These are phyloP conservation scores for Anabas testudineus DNA, from an alignment of 2,797 vertebrate species.

Conservation along the genomic window DNA sequence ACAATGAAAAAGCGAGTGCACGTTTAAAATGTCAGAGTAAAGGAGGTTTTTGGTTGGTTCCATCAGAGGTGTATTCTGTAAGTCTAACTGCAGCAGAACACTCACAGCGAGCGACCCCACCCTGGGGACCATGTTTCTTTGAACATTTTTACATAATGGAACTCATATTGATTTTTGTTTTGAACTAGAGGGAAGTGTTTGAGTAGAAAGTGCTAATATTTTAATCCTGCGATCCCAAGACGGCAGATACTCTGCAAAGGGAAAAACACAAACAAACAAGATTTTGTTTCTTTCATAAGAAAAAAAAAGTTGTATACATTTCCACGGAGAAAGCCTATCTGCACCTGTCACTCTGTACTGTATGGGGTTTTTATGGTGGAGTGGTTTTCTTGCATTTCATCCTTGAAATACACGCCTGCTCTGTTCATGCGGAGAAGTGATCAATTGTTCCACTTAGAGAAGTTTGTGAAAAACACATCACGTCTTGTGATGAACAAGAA, in stretches of 20 bases:
- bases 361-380: slow-evolving; percentile 1
- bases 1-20: slow-evolving; percentile 18
- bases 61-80: slow-evolving; percentile 33
- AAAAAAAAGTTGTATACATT: slow-evolving; percentile 5
- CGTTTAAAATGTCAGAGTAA: slow-evolving; percentile 28
- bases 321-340: background rate
- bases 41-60: slow-evolving; percentile 42
- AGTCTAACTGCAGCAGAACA: slow-evolving; percentile 48
- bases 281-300: slow-evolving; percentile 25
- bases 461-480: slow-evolving; percentile 43
- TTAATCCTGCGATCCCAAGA: slow-evolving; percentile 70
- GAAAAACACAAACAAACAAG: slow-evolving; percentile 60
- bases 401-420: slow-evolving; percentile 2
- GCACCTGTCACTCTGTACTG: background rate
- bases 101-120: slow-evolving; percentile 48
- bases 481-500: slow-evolving; percentile 25
- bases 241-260: slow-evolving; percentile 21
- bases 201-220: slow-evolving; percentile 73
- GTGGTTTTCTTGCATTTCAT: slow-evolving; percentile 16
- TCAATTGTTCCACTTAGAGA: slow-evolving; percentile 41
- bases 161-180: slow-evolving; percentile 71
- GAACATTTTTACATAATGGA: slow-evolving; percentile 72
- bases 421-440: slow-evolving; percentile 32
- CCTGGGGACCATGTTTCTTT: slow-evolving; percentile 70
- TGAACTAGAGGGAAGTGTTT: slow-evolving; percentile 67